Conservation (phyloP, 2,888 invertebrate genomes). For the Noctua pronuba region DNA sequence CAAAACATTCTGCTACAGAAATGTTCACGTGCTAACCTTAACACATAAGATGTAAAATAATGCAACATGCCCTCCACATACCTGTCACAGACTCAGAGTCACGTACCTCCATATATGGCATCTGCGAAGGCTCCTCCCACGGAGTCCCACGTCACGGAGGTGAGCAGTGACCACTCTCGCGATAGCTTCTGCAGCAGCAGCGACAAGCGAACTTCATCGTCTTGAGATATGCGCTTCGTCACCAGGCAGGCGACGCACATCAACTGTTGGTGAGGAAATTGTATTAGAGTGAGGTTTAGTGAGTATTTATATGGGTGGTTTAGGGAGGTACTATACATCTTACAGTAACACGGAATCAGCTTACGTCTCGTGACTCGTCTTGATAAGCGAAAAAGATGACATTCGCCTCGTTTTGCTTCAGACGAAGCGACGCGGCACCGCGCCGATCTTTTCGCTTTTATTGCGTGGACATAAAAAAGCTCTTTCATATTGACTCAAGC, state of each 20-base stretch:
- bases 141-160: slow-evolving; percentile 93
- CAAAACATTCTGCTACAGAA: background rate
- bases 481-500: background rate
- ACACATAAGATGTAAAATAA: slow-evolving; percentile 10
- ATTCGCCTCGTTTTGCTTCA: too few relatives aligned
- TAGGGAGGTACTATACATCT: background rate
- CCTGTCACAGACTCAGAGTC: background rate
- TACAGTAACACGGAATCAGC: too few relatives aligned
- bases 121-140: slow-evolving; percentile 93
- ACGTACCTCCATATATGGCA: slow-evolving; percentile 91
- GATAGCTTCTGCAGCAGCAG: slow-evolving; percentile 93
- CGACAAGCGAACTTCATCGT: slow-evolving; percentile 93
- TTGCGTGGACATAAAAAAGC: background rate
- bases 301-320: background rate
- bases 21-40: slow-evolving; percentile 5
- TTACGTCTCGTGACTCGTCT: too few relatives aligned
- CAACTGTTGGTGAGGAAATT: slow-evolving; percentile 83
- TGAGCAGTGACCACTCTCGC: slow-evolving; percentile 93
- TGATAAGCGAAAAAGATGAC: too few relatives aligned
- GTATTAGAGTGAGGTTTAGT: background rate
- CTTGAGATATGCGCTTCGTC: slow-evolving; percentile 93
- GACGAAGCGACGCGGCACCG: too few relatives aligned
- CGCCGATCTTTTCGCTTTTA: background rate
- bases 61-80: slow-evolving; percentile 10
- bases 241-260: slow-evolving; percentile 92